Evolutionary conservation across 2,797 vertebrate genomes (phyloP).

Genomic region (Clamator glandarius): DNA sequence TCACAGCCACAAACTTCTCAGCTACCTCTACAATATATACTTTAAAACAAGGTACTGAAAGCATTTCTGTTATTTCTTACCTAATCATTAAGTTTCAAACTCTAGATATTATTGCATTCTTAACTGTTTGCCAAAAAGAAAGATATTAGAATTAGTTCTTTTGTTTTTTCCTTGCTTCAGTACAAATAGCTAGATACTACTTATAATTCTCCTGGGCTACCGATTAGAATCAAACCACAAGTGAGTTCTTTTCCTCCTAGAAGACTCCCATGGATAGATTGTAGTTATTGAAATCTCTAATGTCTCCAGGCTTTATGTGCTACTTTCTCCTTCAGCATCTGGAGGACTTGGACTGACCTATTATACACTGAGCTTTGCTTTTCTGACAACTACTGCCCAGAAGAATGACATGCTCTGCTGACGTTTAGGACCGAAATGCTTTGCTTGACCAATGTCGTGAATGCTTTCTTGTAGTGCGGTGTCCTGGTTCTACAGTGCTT

Average conservation of each 20-base stretch:
- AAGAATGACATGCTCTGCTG: background rate
- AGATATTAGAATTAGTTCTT: background rate
- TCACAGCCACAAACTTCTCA: conserved; percentile 93
- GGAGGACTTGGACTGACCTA: background rate
- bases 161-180: conserved; percentile 4
- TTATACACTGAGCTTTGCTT: background rate
- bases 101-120: background rate
- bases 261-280: background rate
- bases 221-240: background rate
- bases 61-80: background rate
- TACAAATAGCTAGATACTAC: background rate
- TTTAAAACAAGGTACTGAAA: conserved; percentile 88
- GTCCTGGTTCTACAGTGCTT: background rate
- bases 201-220: background rate
- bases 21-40: conserved; percentile 93
- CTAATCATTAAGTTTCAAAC: background rate
- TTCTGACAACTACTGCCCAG: background rate
- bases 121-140: background rate
- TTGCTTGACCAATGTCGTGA: background rate
- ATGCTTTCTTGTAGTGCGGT: background rate
- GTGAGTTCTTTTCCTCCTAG: background rate
- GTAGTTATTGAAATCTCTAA: background rate
- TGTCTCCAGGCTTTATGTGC: background rate
- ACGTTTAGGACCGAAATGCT: background rate
- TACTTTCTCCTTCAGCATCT: background rate